Percentiles rank a stretch among this genome's conserved stretches.
phyloP scores from a whole-genome alignment of 2,888 invertebrate genomes.

The Antitype chi region DNA sequence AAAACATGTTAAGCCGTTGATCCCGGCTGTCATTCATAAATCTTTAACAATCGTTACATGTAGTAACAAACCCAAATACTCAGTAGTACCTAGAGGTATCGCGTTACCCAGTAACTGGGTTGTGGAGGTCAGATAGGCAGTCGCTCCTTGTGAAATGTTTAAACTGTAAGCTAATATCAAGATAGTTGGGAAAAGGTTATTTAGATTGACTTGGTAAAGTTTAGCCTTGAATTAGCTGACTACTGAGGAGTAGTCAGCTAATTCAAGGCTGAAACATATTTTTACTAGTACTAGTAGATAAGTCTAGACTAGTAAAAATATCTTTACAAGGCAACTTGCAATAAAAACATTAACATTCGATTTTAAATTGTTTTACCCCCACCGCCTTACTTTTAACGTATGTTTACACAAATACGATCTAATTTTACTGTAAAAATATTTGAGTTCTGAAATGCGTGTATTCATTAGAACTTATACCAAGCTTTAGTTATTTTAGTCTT shows the following conservation, averaged over 20 bases:
- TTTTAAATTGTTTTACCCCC: not conserved
- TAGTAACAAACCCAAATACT: not conserved
- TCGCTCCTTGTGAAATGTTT: too few species aligned
- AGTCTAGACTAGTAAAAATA: not conserved
- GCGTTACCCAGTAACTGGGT: too few species aligned
- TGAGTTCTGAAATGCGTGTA: not conserved
- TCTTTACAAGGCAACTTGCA: not conserved
- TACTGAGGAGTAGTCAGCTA: not conserved
- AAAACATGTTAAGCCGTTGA: not conserved
- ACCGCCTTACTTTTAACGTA: not conserved
- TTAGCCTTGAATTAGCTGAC: not conserved
- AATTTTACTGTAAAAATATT: slow-evolving; percentile 18
- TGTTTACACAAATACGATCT: slow-evolving; percentile 27
- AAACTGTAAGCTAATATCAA: not conserved
- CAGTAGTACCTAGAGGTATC: too few species aligned
- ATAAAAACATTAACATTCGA: not conserved
- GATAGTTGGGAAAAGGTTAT: not conserved
- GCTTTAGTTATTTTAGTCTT: slow-evolving; percentile 7
- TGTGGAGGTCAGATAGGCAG: too few species aligned
- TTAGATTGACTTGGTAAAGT: not conserved
- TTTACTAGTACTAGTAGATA: too few species aligned
- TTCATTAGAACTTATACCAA: not conserved
- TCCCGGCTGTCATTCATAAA: not conserved
- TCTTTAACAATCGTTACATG: not conserved
- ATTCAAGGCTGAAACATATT: too few species aligned